These are phyloP conservation scores for Haliclystus octoradiatus DNA, from an alignment of 30 jellyfish, hydroid and myxozoan genomes.

Conservation along the genomic window DNA sequence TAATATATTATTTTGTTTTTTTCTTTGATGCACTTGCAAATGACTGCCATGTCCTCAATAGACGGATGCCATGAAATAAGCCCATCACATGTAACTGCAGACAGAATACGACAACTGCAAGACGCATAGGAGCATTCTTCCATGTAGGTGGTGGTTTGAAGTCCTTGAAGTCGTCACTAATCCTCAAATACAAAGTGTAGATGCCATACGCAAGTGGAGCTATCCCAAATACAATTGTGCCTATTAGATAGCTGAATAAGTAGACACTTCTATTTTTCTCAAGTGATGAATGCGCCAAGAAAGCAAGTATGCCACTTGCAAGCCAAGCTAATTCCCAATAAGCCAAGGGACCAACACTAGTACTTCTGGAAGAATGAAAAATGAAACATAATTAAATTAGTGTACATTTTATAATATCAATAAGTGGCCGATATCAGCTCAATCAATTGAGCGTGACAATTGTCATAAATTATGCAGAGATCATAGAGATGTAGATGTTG, in stretches of 20 bases:
- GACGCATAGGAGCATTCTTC: conserved; percentile 70
- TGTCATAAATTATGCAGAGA: no score
- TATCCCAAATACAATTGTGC: conserved; percentile 60
- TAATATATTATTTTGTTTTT: no score
- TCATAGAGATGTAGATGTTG: no score
- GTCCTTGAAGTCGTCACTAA: conserved; percentile 28
- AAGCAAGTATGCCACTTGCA: conserved; percentile 71
- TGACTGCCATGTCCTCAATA: conserved; percentile 53
- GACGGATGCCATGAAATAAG: conserved; percentile 29
- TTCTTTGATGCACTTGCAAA: no score
- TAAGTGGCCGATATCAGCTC: no score
- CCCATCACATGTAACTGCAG: conserved; percentile 69
- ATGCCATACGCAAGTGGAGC: conserved; percentile 57
- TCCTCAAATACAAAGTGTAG: conserved; percentile 9
- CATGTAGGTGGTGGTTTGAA: conserved; percentile 50
- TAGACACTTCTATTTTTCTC: conserved; percentile 45
- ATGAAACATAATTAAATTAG: not conserved
- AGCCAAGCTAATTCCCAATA: conserved; percentile 81
- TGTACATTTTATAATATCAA: not conserved
- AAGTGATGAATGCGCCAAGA: conserved; percentile 50
- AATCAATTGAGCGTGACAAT: no score
- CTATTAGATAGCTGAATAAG: conserved; percentile 36
- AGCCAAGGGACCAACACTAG: conserved; percentile 41
- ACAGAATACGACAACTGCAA: conserved; percentile 72
- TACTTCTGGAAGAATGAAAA: conserved; percentile 15